Evolutionary conservation across 2,797 vertebrate species (phyloP).

Genomic region (Sylvia borin): DNA sequence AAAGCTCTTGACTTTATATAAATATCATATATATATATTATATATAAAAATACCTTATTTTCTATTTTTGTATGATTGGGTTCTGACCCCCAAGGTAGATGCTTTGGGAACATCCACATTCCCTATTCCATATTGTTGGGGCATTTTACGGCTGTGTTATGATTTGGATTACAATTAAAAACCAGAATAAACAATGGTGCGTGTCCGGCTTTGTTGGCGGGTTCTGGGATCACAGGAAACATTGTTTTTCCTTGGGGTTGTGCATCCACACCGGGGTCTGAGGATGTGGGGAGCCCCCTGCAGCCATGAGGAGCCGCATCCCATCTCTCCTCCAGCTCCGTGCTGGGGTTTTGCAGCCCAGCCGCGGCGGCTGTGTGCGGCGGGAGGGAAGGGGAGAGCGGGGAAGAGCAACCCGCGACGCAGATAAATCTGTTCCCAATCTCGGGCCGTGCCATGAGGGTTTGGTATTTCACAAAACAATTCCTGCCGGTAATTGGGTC

Average conservation of each 20-base stretch:
- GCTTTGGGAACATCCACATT: not conserved
- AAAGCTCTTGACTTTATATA: slow-evolving; percentile 51
- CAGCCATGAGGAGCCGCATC: not conserved
- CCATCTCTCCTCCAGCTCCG: not conserved
- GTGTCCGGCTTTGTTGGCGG: not conserved
- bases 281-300: not conserved
- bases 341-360: not conserved
- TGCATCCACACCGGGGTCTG: not conserved
- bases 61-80: slow-evolving; percentile 64
- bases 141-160: slow-evolving; percentile 34
- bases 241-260: not conserved
- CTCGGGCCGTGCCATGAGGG: slow-evolving; percentile 1
- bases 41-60: slow-evolving; percentile 50
- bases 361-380: not conserved
- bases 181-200: not conserved
- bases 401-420: not conserved
- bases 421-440: slow-evolving; percentile 58
- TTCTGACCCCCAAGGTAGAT: not conserved
- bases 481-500: slow-evolving; percentile 56
- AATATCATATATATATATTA: slow-evolving; percentile 47
- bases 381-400: not conserved
- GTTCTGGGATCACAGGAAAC: not conserved
- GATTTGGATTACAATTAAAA: slow-evolving; percentile 41
- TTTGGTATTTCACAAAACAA: slow-evolving; percentile 65
- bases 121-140: slow-evolving; percentile 5